Evolutionary conservation across 2,888 invertebrate species (phyloP).

Genomic region (Pantelozetes paolii): DNA sequence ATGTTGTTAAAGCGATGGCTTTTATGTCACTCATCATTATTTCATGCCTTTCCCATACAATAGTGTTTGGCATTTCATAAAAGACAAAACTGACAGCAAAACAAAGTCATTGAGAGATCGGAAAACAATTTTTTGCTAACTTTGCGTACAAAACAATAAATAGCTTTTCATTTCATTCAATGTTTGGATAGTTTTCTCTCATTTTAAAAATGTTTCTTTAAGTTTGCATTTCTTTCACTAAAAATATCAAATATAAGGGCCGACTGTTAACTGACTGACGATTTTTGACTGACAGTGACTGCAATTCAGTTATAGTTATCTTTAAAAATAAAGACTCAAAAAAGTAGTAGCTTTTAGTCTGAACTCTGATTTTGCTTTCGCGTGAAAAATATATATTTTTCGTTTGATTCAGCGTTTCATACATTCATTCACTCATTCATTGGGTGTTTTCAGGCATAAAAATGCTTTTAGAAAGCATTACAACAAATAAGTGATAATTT

Average conservation of each 20-base stretch:
- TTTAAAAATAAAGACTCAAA: neutral
- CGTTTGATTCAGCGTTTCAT: neutral
- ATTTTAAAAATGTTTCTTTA: neutral
- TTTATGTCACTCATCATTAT: neutral
- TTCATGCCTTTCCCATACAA: neutral
- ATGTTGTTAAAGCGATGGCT: neutral
- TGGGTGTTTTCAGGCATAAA: neutral
- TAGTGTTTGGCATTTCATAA: neutral
- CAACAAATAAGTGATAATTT: conserved; percentile 1
- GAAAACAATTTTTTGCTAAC: neutral
- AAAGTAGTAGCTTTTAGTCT: neutral
- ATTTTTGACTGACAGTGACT: neutral
- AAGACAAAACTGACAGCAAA: conserved; percentile 6
- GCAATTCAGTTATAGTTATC: neutral
- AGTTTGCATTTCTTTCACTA: neutral
- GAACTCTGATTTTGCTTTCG: neutral
- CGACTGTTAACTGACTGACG: neutral
- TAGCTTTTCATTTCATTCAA: neutral
- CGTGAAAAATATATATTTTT: neutral
- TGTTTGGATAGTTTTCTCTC: neutral
- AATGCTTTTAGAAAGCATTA: neutral
- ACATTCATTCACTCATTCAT: no score
- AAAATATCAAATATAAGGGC: neutral
- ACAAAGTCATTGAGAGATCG: neutral
- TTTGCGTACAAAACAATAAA: neutral